phyloP scores from a whole-genome alignment of 2,113 vertebrate species.

The Dipodomys ordii region DNA sequence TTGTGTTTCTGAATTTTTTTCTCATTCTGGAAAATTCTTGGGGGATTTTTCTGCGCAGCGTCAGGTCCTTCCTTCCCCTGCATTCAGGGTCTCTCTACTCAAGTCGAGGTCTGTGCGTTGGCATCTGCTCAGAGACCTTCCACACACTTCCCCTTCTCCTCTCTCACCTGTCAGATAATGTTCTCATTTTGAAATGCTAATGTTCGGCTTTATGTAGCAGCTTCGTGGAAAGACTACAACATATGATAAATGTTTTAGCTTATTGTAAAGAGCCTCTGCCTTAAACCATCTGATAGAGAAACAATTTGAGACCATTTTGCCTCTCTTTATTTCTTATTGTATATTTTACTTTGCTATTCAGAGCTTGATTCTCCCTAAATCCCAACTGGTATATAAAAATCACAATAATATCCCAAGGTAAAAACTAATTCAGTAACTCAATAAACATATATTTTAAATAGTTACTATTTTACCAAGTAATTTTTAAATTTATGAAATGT shows the following conservation, averaged over 20 bases:
- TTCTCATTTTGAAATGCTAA: slow-evolving; percentile 81
- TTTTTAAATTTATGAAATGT: background rate
- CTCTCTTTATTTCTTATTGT: slow-evolving; percentile 77
- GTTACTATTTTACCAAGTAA: slow-evolving; percentile 11
- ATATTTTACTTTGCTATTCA: slow-evolving; percentile 68
- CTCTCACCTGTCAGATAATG: slow-evolving; percentile 72
- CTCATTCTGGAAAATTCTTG: background rate
- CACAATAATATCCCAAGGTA: background rate
- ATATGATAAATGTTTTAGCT: slow-evolving; percentile 83
- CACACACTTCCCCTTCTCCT: slow-evolving; percentile 77
- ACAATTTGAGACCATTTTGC: slow-evolving; percentile 77
- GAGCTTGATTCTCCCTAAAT: slow-evolving; percentile 51
- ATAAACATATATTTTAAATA: background rate
- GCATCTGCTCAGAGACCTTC: slow-evolving; percentile 25
- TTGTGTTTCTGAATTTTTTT: background rate
- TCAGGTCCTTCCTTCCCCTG: background rate
- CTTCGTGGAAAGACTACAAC: slow-evolving; percentile 76
- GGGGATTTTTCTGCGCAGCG: background rate
- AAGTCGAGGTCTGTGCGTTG: background rate
- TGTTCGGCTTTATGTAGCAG: slow-evolving; percentile 68
- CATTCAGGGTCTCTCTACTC: background rate
- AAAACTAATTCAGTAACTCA: background rate
- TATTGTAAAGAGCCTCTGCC: slow-evolving; percentile 59
- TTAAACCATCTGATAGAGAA: slow-evolving; percentile 75
- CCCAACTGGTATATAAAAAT: slow-evolving; percentile 39